Conservation (phyloP, 2,113 vertebrate species). For the Diadophis punctatus region DNA sequence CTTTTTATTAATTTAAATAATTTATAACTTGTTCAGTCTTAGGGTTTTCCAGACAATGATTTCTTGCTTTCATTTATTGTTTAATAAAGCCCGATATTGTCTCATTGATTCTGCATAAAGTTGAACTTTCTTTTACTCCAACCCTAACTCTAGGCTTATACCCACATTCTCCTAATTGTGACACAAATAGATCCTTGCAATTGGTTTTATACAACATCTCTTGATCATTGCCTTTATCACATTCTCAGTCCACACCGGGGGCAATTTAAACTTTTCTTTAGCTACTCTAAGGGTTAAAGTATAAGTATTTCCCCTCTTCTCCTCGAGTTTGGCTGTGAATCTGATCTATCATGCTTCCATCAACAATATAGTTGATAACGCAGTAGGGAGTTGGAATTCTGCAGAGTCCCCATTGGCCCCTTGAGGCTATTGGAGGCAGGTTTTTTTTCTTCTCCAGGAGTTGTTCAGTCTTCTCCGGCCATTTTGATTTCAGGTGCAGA, state of each 20-base stretch:
- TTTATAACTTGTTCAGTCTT: neutral
- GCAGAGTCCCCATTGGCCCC: neutral
- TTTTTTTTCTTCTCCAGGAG: neutral
- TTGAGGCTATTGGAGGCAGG: neutral
- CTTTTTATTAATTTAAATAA: neutral
- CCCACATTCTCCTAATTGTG: neutral
- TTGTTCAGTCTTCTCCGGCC: neutral
- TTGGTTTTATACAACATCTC: neutral
- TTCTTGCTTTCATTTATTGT: neutral
- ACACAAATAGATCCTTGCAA: neutral
- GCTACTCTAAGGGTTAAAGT: neutral
- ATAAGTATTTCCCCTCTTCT: neutral
- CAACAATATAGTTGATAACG: neutral
- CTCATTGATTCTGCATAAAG: neutral
- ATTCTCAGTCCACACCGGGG: neutral
- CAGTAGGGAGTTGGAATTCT: neutral
- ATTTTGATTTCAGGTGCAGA: neutral
- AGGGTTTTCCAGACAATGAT: neutral
- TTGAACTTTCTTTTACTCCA: neutral
- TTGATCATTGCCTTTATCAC: neutral
- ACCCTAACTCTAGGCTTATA: neutral
- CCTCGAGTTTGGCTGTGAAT: neutral
- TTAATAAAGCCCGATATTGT: neutral
- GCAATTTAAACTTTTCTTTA: neutral
- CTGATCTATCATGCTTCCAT: neutral